These are phyloP conservation scores for Pteromalus puparum DNA, from an alignment of 1,140 invertebrate genomes.

Conservation along the genomic window DNA sequence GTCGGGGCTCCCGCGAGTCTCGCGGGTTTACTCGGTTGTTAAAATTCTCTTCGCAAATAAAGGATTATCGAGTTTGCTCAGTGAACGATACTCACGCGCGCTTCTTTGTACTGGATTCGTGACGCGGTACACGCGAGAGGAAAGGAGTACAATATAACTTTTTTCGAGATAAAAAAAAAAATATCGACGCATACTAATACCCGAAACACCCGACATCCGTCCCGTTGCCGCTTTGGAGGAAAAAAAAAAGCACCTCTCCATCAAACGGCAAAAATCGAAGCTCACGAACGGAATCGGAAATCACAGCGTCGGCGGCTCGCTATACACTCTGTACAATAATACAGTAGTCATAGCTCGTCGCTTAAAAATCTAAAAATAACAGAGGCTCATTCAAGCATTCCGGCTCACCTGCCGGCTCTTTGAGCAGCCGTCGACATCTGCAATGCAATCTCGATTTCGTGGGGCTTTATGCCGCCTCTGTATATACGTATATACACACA, in stretches of 20 bases:
- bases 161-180: too few species aligned
- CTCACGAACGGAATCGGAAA: conserved; percentile 55
- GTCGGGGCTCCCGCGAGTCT: not conserved
- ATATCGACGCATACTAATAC: too few species aligned
- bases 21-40: not conserved
- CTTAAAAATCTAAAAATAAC: conserved; percentile 69
- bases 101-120: too few species aligned
- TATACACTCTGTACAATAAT: conserved; percentile 40
- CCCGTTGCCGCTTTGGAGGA: too few species aligned
- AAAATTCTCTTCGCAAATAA: not conserved
- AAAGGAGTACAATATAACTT: too few species aligned
- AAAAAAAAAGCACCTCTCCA: too few species aligned
- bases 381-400: conserved; percentile 69
- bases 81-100: too few species aligned
- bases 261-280: too few species aligned
- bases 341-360: conserved; percentile 41
- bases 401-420: conserved; percentile 66
- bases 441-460: conserved; percentile 64
- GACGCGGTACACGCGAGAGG: too few species aligned
- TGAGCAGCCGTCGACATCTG: conserved; percentile 65
- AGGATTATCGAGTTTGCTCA: too few species aligned
- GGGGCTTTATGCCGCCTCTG: conserved; percentile 27
- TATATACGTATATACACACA: not conserved
- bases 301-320: conserved; percentile 58
- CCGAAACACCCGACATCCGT: too few species aligned